phyloP scores from a whole-genome alignment of 2,888 invertebrate species.

The Phaonia tiefii region DNA sequence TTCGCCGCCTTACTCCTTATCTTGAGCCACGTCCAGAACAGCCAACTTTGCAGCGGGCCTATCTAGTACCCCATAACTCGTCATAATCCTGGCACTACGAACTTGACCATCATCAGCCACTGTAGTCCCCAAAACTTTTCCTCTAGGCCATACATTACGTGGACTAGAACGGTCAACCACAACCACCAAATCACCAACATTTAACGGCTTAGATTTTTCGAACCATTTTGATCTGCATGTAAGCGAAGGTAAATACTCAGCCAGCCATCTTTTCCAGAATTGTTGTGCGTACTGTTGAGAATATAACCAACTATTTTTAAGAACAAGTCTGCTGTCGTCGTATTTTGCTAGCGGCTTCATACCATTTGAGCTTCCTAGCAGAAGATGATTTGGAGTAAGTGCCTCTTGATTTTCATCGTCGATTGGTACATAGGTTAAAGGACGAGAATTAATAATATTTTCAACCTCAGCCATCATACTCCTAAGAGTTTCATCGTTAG shows the following conservation, averaged over 20 bases:
- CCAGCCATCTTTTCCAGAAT: conserved; percentile 57
- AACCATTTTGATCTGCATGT: conserved; percentile 36
- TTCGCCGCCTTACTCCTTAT: neutral
- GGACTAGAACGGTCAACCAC: too few species aligned
- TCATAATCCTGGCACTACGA: conserved; percentile 26
- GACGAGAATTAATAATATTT: conserved; percentile 68
- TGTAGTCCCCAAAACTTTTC: conserved; percentile 20
- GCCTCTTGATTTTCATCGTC: conserved; percentile 60
- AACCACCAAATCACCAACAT: conserved; percentile 36
- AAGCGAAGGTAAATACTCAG: conserved; percentile 13
- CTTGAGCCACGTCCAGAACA: too few species aligned
- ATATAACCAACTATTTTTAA: conserved; percentile 37
- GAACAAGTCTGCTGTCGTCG: too few species aligned
- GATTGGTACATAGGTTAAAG: conserved; percentile 48
- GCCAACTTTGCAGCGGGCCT: too few species aligned
- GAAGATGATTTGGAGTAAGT: conserved; percentile 70
- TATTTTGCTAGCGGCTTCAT: conserved; percentile 49
- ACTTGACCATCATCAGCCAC: conserved; percentile 37
- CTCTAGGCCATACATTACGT: conserved; percentile 24
- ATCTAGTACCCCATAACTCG: too few species aligned
- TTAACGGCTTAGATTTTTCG: conserved; percentile 26
- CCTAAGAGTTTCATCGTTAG: too few species aligned
- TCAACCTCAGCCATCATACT: too few species aligned
- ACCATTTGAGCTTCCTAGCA: conserved; percentile 61
- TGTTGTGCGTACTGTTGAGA: conserved; percentile 50